A percentile compares a stretch with the other conserved stretches of the same genome.
These are phyloP conservation scores for Drosophila flavopinicola DNA, from an alignment of 2,888 invertebrate species.

Conservation along the genomic window DNA sequence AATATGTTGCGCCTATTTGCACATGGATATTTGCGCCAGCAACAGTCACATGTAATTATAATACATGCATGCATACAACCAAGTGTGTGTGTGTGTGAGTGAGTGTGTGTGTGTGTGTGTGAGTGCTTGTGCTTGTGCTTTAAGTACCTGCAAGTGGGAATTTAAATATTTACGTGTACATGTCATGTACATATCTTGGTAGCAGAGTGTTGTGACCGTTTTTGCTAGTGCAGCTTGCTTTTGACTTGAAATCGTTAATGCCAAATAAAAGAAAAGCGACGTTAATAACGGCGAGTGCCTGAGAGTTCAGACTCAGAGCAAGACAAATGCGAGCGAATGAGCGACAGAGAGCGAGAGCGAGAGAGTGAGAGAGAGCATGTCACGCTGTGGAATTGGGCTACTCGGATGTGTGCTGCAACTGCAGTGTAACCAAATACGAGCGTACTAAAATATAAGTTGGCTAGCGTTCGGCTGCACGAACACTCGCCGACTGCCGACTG, in stretches of 20 bases:
- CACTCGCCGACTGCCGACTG: constrained; percentile 9
- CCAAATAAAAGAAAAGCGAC: constrained; percentile 61
- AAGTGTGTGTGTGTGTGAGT: not conserved
- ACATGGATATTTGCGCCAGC: constrained; percentile 15
- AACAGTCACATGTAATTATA: not conserved
- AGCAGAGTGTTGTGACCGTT: constrained; percentile 17
- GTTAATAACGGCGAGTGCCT: constrained; percentile 43
- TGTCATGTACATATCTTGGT: constrained; percentile 18
- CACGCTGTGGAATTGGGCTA: constrained; percentile 13
- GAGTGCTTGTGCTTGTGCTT: not conserved
- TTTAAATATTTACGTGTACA: constrained; percentile 20
- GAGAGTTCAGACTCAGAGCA: constrained; percentile 26
- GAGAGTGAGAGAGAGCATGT: constrained; percentile 5
- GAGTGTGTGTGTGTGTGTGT: not conserved
- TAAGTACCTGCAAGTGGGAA: constrained; percentile 9
- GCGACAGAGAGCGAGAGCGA: not conserved
- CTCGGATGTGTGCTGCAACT: constrained; percentile 46
- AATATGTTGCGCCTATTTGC: constrained; percentile 21
- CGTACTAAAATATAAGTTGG: constrained; percentile 39
- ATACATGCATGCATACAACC: too few relatives aligned
- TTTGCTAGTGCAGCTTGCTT: constrained; percentile 35
- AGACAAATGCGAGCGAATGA: constrained; percentile 5
- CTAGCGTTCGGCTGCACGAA: not conserved
- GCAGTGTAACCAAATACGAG: too few relatives aligned
- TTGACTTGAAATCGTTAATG: constrained; percentile 57